Evolutionary conservation across 2,888 invertebrate genomes (phyloP).

Genomic region (Parochlus steinenii): DNA sequence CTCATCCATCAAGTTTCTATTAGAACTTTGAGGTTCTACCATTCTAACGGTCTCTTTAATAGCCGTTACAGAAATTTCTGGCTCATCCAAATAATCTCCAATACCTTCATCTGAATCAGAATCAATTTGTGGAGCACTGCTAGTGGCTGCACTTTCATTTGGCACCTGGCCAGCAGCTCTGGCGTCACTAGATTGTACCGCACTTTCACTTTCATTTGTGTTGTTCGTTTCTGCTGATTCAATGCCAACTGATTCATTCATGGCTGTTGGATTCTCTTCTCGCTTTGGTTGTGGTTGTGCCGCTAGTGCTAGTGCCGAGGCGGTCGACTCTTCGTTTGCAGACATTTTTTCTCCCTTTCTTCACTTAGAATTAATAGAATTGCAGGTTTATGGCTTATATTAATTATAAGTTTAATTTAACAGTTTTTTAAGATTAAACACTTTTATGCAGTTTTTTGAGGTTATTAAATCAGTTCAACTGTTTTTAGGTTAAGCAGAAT

Average conservation of each 20-base stretch:
- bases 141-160: neutral
- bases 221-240: neutral
- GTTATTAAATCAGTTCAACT: too few species aligned
- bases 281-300: neutral
- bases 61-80: slow-evolving; percentile 17
- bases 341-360: neutral
- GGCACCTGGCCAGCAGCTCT: too few species aligned
- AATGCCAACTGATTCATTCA: neutral
- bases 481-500: too few species aligned
- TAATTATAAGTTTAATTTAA: neutral
- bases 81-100: slow-evolving; percentile 13
- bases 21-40: too few species aligned
- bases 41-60: too few species aligned
- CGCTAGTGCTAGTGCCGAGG: neutral
- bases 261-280: neutral
- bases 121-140: slow-evolving; percentile 1
- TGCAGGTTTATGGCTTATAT: neutral
- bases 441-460: too few species aligned
- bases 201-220: slow-evolving; percentile 10
- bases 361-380: neutral
- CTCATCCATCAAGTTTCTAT: too few species aligned
- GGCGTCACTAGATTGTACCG: too few species aligned
- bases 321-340: neutral
- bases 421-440: neutral
- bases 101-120: slow-evolving; percentile 11